Percentiles rank a stretch among this genome's conserved stretches.
Evolutionary conservation across 2,797 vertebrate genomes (phyloP).

Genomic region (Anabacerthia variegaticeps): DNA sequence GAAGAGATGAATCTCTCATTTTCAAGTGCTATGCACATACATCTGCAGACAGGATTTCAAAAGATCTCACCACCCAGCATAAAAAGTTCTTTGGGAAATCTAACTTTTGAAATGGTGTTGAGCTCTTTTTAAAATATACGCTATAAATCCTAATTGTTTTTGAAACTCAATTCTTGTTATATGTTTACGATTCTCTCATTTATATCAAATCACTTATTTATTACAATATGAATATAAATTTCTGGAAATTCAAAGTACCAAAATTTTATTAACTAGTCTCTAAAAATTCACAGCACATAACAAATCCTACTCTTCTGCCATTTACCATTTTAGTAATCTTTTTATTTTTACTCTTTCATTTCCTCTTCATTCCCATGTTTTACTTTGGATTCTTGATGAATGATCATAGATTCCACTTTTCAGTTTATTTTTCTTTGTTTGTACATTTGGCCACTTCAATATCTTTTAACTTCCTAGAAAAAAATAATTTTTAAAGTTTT

Average conservation of each 20-base stretch:
- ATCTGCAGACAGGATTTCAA: neutral
- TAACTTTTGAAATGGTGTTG: neutral
- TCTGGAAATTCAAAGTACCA: neutral
- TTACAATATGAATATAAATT: neutral
- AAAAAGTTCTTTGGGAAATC: neutral
- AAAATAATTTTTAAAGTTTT: conserved; percentile 34
- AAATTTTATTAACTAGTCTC: conserved; percentile 8
- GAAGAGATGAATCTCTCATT: neutral
- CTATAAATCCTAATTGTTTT: conserved; percentile 22
- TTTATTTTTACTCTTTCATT: conserved; percentile 62
- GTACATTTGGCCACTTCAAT: conserved; percentile 56
- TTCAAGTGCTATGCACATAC: neutral
- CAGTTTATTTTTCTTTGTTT: conserved; percentile 65
- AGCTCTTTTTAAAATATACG: conserved; percentile 16
- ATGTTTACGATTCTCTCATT: neutral
- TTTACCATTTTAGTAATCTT: conserved; percentile 28
- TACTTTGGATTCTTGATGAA: conserved; percentile 56
- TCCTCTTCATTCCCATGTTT: conserved; percentile 54
- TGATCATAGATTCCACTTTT: conserved; percentile 50
- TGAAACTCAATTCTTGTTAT: conserved; percentile 1
- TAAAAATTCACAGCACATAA: conserved; percentile 24
- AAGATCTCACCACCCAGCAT: neutral
- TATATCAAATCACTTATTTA: neutral
- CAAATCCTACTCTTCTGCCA: conserved; percentile 55
- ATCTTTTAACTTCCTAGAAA: conserved; percentile 44